These are phyloP conservation scores for Hirudinaria manillensis DNA, from an alignment of 2,888 invertebrate species.

Conservation along the genomic window DNA sequence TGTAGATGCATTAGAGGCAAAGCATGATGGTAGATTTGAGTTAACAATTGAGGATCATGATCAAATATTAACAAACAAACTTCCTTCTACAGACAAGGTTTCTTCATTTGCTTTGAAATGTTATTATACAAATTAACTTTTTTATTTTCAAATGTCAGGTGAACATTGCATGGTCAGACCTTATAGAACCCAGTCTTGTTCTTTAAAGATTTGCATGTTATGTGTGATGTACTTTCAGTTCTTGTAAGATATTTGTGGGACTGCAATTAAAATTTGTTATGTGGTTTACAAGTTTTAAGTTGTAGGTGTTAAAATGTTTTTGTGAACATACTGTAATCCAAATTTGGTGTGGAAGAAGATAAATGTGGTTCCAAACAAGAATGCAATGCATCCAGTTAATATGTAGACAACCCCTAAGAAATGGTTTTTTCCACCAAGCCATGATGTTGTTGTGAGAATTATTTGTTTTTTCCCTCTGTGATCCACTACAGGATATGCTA, in stretches of 20 bases:
- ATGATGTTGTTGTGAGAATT: constrained; percentile 4
- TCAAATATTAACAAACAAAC: not conserved
- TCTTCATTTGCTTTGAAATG: not conserved
- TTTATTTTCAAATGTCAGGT: not conserved
- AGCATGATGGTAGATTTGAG: constrained; percentile 1
- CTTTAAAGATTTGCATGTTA: not conserved
- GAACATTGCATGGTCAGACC: not conserved
- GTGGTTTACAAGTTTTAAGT: too few species aligned
- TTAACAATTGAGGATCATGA: constrained; percentile 6
- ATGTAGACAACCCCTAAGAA: constrained; percentile 7
- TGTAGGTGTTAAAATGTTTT: not conserved
- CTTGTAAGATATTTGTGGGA: not conserved
- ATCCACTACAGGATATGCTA: not conserved
- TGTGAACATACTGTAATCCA: not conserved
- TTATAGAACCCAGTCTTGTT: not conserved
- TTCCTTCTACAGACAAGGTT: not conserved
- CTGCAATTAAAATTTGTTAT: constrained; percentile 7
- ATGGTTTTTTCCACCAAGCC: not conserved
- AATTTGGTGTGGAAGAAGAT: not conserved
- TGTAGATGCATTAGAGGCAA: not conserved
- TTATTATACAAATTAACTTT: not conserved
- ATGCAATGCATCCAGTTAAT: not conserved
- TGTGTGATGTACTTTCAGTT: not conserved
- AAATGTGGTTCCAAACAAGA: not conserved
- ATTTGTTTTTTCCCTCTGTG: constrained; percentile 1